Evolutionary conservation across 2,888 invertebrate species (phyloP).

Genomic region (Lasiommata megera): DNA sequence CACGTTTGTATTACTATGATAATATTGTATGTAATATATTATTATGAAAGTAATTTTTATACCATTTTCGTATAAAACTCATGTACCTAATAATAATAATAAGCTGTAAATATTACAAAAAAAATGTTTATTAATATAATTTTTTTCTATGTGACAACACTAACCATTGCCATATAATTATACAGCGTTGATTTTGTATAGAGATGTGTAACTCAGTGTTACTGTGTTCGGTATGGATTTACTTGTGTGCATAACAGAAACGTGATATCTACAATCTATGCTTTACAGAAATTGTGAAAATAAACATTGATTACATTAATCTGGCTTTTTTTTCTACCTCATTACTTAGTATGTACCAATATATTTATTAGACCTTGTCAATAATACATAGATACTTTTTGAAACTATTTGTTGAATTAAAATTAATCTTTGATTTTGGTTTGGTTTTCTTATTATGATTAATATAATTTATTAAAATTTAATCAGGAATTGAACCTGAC

Average conservation of each 20-base stretch:
- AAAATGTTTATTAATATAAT: constrained; percentile 69
- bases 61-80: constrained; percentile 79
- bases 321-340: constrained; percentile 31
- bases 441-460: no score
- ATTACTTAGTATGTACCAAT: constrained; percentile 12
- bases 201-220: constrained; percentile 65
- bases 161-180: constrained; percentile 69
- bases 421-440: no score
- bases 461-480: no score
- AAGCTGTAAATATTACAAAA: constrained; percentile 70
- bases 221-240: constrained; percentile 74
- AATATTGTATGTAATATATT: constrained; percentile 65
- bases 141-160: constrained; percentile 76
- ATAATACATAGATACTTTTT: neutral
- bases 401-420: no score
- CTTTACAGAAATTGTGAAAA: constrained; percentile 78
- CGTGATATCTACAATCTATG: constrained; percentile 81
- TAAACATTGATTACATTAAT: constrained; percentile 71
- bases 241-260: constrained; percentile 78
- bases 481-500: no score
- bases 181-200: constrained; percentile 71
- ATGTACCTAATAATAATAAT: constrained; percentile 75
- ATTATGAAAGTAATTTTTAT: constrained; percentile 80
- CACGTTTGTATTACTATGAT: constrained; percentile 75
- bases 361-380: neutral